phyloP scores from a whole-genome alignment of 2,888 invertebrate species.

The Stenurella melanura region DNA sequence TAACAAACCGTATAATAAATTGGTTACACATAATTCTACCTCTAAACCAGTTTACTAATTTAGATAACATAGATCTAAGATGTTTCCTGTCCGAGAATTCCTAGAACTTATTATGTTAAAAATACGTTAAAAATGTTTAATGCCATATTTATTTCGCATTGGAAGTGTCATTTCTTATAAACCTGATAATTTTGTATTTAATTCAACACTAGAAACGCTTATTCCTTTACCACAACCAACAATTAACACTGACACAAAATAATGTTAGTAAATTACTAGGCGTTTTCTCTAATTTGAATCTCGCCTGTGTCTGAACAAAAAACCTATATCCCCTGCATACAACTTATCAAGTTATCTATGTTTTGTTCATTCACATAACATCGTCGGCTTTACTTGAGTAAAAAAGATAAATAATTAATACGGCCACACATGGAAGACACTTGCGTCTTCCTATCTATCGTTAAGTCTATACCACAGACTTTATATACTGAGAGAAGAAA shows the following conservation, averaged over 20 bases:
- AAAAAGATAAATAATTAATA: conserved; percentile 56
- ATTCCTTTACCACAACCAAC: conserved; percentile 13
- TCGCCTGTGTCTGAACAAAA: conserved; percentile 12
- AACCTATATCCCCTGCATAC: conserved; percentile 29
- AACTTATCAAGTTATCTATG: conserved; percentile 36
- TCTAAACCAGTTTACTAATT: conserved; percentile 28
- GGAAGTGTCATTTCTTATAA: background rate
- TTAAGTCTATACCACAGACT: background rate
- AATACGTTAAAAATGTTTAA: background rate
- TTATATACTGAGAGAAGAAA: conserved; percentile 1
- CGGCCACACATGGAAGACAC: conserved; percentile 55
- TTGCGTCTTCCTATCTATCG: conserved; percentile 42
- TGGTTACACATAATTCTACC: conserved; percentile 5
- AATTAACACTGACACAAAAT: conserved; percentile 15
- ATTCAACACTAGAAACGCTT: background rate
- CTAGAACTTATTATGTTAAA: conserved; percentile 19
- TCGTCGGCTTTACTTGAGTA: conserved; percentile 40
- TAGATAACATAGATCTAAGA: background rate
- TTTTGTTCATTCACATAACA: conserved; percentile 46
- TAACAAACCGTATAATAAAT: background rate
- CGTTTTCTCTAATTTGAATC: conserved; percentile 22
- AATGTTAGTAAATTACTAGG: conserved; percentile 6
- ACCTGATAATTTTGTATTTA: background rate
- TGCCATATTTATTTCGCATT: background rate
- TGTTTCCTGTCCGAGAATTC: background rate